Percentiles rank a stretch among this genome's conserved stretches.
Conservation (phyloP, 2,888 invertebrate species). For the Cantharis rufa region DNA sequence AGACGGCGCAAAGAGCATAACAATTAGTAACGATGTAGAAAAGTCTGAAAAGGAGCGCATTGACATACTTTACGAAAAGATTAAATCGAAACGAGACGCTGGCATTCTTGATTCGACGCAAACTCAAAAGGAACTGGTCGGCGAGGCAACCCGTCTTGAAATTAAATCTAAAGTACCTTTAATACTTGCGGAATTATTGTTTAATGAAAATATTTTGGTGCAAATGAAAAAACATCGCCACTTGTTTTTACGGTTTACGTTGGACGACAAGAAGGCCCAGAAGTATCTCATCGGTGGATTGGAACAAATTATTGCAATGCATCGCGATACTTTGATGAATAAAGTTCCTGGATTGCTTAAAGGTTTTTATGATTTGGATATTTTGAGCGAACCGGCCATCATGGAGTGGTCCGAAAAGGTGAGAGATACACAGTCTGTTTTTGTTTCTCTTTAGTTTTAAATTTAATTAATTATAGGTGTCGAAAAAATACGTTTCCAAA, state of each 20-base stretch:
- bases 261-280: slow-evolving; percentile 82
- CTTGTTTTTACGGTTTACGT: slow-evolving; percentile 80
- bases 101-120: slow-evolving; percentile 63
- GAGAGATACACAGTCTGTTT: slow-evolving; percentile 5
- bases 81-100: slow-evolving; percentile 69
- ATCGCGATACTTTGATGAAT: slow-evolving; percentile 77
- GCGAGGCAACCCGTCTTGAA: slow-evolving; percentile 90
- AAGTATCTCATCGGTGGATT: slow-evolving; percentile 93
- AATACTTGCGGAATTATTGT: slow-evolving; percentile 89
- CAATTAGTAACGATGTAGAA: slow-evolving; percentile 93
- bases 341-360: slow-evolving; percentile 69
- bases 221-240: slow-evolving; percentile 78
- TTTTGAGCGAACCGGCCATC: slow-evolving; percentile 91
- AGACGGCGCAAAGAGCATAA: slow-evolving; percentile 92
- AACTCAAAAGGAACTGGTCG: slow-evolving; percentile 71
- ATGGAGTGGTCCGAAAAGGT: slow-evolving; percentile 96
- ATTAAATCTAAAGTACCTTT: slow-evolving; percentile 92
- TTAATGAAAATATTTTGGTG: slow-evolving; percentile 67
- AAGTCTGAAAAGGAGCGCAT: slow-evolving; percentile 95
- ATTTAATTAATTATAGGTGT: slow-evolving; percentile 49
- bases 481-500: slow-evolving; percentile 90
- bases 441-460: neutral
- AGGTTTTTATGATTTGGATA: slow-evolving; percentile 92
- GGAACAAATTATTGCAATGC: slow-evolving; percentile 87
- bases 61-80: slow-evolving; percentile 89